Percentiles rank a stretch among this genome's conserved stretches.
These are phyloP conservation scores for Yoshiicerus persimilis DNA, from an alignment of 1,140 invertebrate genomes.

Conservation along the genomic window DNA sequence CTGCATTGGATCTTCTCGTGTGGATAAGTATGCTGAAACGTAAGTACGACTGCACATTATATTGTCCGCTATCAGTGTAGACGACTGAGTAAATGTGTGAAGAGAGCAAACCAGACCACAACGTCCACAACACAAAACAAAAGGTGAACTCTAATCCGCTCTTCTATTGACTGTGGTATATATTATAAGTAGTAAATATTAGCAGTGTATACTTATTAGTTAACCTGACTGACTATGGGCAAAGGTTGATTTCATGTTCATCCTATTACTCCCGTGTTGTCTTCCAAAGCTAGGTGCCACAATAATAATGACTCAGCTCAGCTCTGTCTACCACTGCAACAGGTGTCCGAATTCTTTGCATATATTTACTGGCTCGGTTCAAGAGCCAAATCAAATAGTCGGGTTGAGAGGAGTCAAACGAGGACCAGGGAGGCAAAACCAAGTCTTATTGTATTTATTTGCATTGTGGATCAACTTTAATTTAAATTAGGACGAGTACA, in stretches of 20 bases:
- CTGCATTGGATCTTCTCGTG: too few relatives aligned
- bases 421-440: background rate
- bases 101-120: too few relatives aligned
- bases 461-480: background rate
- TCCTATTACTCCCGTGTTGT: background rate
- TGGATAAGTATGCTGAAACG: too few relatives aligned
- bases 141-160: too few relatives aligned
- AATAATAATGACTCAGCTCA: background rate
- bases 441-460: background rate
- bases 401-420: background rate
- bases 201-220: background rate
- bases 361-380: slow-evolving; percentile 12
- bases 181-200: background rate
- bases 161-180: background rate
- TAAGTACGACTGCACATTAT: too few relatives aligned
- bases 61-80: too few relatives aligned
- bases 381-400: background rate
- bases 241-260: background rate
- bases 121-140: too few relatives aligned
- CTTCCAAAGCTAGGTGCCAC: background rate
- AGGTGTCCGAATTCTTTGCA: slow-evolving; percentile 21
- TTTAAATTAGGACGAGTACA: background rate
- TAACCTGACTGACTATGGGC: background rate
- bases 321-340: background rate
- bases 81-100: too few relatives aligned